A percentile compares a stretch with the other conserved stretches of the same genome.
Evolutionary conservation across 1,140 invertebrate species (phyloP).

Genomic region (Rhyzopertha dominica): DNA sequence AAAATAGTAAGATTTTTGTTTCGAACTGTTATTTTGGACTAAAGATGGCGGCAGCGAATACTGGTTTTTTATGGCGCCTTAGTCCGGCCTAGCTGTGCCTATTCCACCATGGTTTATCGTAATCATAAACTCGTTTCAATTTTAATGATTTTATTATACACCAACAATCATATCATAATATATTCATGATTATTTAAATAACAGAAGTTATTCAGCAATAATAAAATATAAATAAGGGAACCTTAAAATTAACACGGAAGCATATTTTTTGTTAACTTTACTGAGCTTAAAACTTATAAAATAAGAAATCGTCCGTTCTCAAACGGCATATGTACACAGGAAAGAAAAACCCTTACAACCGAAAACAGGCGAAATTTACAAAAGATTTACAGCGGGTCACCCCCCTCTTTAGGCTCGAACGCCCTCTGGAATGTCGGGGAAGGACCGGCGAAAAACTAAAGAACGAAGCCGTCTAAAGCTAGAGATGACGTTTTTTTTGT

Average conservation of each 20-base stretch:
- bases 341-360: slow-evolving; percentile 29
- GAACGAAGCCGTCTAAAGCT: slow-evolving; percentile 31
- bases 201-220: slow-evolving; percentile 42
- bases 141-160: slow-evolving; percentile 46
- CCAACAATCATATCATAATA: slow-evolving; percentile 47
- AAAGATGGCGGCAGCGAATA: too few relatives aligned
- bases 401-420: slow-evolving; percentile 6
- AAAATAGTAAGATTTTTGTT: too few relatives aligned
- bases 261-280: slow-evolving; percentile 28
- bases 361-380: slow-evolving; percentile 22
- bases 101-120: too few relatives aligned
- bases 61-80: too few relatives aligned
- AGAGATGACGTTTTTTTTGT: slow-evolving; percentile 34
- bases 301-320: slow-evolving; percentile 33
- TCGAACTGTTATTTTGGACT: too few relatives aligned
- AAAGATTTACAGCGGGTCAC: slow-evolving; percentile 24
- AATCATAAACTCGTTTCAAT: slow-evolving; percentile 9
- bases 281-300: slow-evolving; percentile 31
- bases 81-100: too few relatives aligned
- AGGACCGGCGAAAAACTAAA: slow-evolving; percentile 11
- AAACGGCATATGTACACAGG: slow-evolving; percentile 34
- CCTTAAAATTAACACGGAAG: slow-evolving; percentile 40
- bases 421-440: slow-evolving; percentile 10
- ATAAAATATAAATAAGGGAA: slow-evolving; percentile 42
- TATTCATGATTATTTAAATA: slow-evolving; percentile 45